Conservation (phyloP, 2,113 vertebrate genomes). For the Rhombomys opimus region DNA sequence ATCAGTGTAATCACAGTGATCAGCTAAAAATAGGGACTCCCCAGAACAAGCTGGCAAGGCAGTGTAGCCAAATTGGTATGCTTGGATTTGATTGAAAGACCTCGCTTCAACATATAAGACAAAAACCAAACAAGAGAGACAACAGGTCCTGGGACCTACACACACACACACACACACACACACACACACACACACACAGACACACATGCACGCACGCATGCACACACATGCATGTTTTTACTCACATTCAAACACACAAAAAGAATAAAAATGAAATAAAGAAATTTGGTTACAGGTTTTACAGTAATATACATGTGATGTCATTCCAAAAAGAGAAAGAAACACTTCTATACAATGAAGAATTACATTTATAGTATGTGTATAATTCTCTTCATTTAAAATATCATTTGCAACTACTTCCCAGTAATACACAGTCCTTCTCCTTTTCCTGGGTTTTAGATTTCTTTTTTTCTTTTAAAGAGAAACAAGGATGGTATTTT, state of each 20-base stretch:
- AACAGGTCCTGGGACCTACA: neutral
- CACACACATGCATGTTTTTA: neutral
- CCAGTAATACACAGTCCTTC: neutral
- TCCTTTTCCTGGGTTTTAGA: slow-evolving; percentile 12
- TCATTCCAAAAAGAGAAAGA: neutral
- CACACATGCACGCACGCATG: accelerated
- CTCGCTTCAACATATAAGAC: neutral
- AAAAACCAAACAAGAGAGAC: no score
- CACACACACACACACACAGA: neutral
- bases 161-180: neutral
- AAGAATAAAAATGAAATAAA: neutral
- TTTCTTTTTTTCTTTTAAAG: neutral
- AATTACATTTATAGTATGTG: neutral
- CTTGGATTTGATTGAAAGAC: neutral
- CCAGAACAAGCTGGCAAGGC: neutral
- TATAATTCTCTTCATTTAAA: neutral
- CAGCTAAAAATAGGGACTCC: neutral
- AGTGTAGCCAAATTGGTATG: neutral
- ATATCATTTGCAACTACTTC: neutral
- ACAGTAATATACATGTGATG: slow-evolving; percentile 24
- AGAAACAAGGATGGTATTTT: no score
- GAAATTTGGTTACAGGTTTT: slow-evolving; percentile 23
- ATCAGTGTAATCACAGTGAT: neutral
- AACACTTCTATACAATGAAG: neutral
- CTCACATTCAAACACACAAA: neutral